Percentiles rank a stretch among this genome's conserved stretches.
These are phyloP conservation scores for Theropithecus gelada DNA, from an alignment of 2,113 vertebrate species.

Conservation along the genomic window DNA sequence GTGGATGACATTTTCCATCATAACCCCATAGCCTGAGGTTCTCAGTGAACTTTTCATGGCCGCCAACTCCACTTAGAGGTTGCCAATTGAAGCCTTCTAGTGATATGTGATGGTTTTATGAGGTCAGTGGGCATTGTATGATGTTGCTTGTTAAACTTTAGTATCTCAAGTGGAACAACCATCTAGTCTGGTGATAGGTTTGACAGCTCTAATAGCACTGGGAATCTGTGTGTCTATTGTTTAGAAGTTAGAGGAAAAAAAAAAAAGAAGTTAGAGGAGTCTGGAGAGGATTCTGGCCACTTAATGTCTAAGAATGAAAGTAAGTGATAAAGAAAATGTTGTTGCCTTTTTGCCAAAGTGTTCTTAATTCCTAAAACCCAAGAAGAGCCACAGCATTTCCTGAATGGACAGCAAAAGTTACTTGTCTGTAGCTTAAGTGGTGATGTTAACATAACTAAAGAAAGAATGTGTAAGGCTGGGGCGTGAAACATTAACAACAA, in stretches of 20 bases:
- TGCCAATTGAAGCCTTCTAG: background rate
- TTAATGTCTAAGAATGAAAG: background rate
- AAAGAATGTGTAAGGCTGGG: background rate
- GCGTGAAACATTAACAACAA: background rate
- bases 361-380: background rate
- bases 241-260: background rate
- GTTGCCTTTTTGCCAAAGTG: background rate
- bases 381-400: background rate
- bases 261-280: background rate
- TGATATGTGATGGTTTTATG: background rate
- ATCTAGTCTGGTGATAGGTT: background rate
- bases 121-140: background rate
- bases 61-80: background rate
- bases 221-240: background rate
- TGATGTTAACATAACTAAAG: background rate
- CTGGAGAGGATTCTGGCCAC: background rate
- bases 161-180: background rate
- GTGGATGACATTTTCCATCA: background rate
- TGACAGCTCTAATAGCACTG: background rate
- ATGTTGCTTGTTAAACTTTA: background rate
- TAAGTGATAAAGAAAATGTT: background rate
- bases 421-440: background rate
- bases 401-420: background rate
- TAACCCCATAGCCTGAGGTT: background rate
- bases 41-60: background rate